Conservation (phyloP, 64 coral and sea anemone genomes). For the Catalaphyllia jardinei region DNA sequence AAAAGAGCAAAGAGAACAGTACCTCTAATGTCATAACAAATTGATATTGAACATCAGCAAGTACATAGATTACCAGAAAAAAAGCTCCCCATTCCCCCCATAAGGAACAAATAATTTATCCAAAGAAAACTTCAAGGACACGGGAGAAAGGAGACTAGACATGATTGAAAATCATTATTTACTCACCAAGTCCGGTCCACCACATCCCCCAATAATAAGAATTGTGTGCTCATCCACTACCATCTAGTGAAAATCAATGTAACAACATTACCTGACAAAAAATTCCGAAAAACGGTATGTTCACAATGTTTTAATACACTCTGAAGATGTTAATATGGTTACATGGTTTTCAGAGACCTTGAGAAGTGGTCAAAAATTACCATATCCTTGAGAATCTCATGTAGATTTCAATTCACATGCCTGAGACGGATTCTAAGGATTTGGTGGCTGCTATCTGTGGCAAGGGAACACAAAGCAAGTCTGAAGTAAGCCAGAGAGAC, state of each 20-base stretch:
- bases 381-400: no score
- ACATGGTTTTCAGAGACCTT: no score
- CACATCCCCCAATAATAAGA: constrained; percentile 84
- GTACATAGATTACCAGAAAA: neutral
- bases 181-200: constrained; percentile 81
- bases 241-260: constrained; percentile 45
- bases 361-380: no score
- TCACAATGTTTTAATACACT: no score
- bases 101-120: neutral
- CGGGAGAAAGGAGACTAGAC: neutral
- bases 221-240: constrained; percentile 53
- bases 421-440: no score
- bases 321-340: no score
- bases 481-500: no score
- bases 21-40: neutral
- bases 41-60: neutral
- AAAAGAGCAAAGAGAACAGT: neutral
- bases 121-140: neutral
- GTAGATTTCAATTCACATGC: no score
- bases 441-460: no score
- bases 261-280: neutral
- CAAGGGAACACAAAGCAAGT: no score
- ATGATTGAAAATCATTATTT: neutral
- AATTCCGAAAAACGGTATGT: no score
- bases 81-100: neutral